Percentiles rank a stretch among this genome's conserved stretches.
Conservation (phyloP, 2,888 invertebrate species). For the Ennomos quercinarius region DNA sequence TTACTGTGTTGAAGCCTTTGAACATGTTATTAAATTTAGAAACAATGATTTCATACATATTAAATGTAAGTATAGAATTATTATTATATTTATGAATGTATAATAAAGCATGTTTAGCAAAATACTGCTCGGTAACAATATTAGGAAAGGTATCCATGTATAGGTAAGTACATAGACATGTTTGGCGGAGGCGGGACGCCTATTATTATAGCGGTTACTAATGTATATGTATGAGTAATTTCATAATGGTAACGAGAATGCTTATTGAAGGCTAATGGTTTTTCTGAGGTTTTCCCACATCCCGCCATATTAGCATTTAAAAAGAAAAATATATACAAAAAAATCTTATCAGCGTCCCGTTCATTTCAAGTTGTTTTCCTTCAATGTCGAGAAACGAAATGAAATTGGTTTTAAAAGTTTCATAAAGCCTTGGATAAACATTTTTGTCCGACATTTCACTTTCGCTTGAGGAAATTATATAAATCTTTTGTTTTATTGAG, state of each 20-base stretch:
- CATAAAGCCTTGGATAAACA: constrained; percentile 47
- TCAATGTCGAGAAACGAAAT: constrained; percentile 50
- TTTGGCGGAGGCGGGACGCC: no score
- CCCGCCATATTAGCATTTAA: constrained; percentile 58
- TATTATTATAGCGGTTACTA: no score
- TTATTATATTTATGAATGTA: no score
- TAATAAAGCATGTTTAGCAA: no score
- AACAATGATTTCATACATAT: background rate
- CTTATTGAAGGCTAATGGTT: constrained; percentile 30
- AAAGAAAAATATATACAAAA: constrained; percentile 61
- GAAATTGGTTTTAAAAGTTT: constrained; percentile 60
- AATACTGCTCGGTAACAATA: no score
- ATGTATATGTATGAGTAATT: constrained; percentile 15
- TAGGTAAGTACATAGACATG: no score
- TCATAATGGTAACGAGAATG: constrained; percentile 14
- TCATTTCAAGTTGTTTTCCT: constrained; percentile 57
- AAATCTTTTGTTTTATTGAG: constrained; percentile 16
- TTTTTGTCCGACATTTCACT: constrained; percentile 47
- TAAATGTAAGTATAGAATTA: no score
- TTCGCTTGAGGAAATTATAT: constrained; percentile 35
- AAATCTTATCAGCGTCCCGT: constrained; percentile 52
- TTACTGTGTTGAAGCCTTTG: constrained; percentile 2
- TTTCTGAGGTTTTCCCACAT: constrained; percentile 39
- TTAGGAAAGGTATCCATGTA: no score
- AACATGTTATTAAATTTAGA: constrained; percentile 11